Evolutionary conservation across 2,797 vertebrate genomes (phyloP), one percentile per base, ranked within the genome.

Genomic region (Toxotes lorentzi): DNA sequence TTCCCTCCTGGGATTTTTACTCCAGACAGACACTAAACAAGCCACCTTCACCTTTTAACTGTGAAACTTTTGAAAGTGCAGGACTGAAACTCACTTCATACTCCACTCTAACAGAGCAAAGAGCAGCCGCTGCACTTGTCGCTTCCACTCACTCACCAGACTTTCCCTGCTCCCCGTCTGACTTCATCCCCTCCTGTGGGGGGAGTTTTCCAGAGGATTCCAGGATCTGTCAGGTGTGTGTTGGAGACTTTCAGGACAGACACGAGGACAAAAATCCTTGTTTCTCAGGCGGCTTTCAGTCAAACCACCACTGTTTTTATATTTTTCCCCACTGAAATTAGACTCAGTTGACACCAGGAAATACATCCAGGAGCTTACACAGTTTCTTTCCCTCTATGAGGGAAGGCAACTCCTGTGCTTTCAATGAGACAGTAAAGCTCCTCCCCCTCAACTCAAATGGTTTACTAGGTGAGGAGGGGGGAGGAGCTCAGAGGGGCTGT

Each of bases 91-190:
- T 62, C 43, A 17, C 41, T 58, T 66, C 35, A 48, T 23, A 0
- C n/a, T 45, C 1, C 10, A 30, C 48, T 70, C 48, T 57, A 67
- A 7, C 41, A 58, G 34, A 23, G 34, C 41, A 21, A 12, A 45
- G 13, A 58, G 51, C 24, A 1, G 35, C 67, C 8, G 60, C 71
- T 64, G 72, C 74, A 54, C 83, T 71, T 76, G 56, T 76, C 53
- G 19, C 68, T 76, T 68, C 62, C 69, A 53, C 61, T 87, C 71
- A 89, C 91, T 91, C 88, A 97, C 96, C 95, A n/a, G 90, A 89
- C 78, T 93, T 95, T 77, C 84, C 83, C 84, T 93, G 87, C 84
- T 96, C 95, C 59, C 88, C 83, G 82, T 94, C 95, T 24, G 93
- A 92, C 88, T 89, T 95, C 91, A 93, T 92, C 71, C 62, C 91